These are phyloP conservation scores for Delia radicum DNA, from an alignment of 1,140 invertebrate genomes.

Conservation along the genomic window DNA sequence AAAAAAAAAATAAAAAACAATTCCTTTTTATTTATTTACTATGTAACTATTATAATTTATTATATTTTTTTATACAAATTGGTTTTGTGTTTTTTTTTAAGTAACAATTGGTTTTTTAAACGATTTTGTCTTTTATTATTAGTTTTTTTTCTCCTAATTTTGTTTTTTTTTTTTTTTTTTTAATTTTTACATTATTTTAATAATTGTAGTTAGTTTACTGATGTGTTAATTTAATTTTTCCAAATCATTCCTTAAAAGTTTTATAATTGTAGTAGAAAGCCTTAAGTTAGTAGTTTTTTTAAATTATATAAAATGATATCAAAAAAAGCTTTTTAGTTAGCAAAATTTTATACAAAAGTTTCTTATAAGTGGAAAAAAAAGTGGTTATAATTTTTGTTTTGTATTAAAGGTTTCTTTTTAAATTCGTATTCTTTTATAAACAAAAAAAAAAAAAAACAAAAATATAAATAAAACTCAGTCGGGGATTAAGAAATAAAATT, in stretches of 20 bases:
- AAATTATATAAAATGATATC: no score
- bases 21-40: background rate
- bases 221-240: no score
- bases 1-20: background rate
- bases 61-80: background rate
- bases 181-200: no score
- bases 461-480: no score
- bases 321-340: no score
- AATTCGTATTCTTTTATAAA: background rate
- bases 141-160: background rate
- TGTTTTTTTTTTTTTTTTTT: no score
- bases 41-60: background rate
- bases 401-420: slow-evolving; percentile 6
- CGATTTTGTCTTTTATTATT: background rate
- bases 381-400: background rate
- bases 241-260: no score
- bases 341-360: background rate
- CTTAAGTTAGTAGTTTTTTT: no score
- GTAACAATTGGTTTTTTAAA: background rate
- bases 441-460: no score
- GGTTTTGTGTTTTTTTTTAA: background rate
- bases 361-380: background rate
- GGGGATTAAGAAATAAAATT: no score
- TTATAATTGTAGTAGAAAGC: no score
- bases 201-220: no score